These are phyloP conservation scores for Albula goreensis DNA, from an alignment of 2,113 vertebrate species.

Conservation along the genomic window DNA sequence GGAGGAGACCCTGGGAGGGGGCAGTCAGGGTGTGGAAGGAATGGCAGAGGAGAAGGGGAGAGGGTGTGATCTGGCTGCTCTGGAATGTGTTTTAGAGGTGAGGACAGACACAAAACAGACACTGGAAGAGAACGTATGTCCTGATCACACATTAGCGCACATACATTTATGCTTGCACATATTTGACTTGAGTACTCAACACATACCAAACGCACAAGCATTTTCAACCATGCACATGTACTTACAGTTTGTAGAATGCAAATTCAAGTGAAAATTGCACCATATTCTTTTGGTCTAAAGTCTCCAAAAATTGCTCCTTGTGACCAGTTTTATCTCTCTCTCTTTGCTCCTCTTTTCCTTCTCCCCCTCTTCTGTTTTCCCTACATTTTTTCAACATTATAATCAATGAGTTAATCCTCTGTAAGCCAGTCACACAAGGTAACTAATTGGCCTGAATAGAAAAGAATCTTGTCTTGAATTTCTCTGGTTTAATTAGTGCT, in stretches of 20 bases:
- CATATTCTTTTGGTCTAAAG: neutral
- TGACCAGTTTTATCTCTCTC: neutral
- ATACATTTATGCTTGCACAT: neutral
- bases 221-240: neutral
- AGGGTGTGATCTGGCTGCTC: conserved; percentile 27
- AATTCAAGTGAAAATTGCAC: neutral
- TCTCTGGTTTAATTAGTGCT: conserved; percentile 22
- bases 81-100: conserved; percentile 48
- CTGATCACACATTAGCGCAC: conserved; percentile 12
- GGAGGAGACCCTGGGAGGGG: neutral
- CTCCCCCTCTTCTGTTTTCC: conserved; percentile 17
- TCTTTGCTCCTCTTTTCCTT: neutral
- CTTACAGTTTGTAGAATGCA: neutral
- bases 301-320: neutral
- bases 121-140: conserved; percentile 5
- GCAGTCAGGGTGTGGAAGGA: neutral
- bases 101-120: conserved; percentile 37
- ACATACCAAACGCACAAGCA: neutral
- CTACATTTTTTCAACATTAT: conserved; percentile 13
- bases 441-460: conserved; percentile 45
- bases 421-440: conserved; percentile 66
- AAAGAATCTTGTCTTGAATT: conserved; percentile 32
- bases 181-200: neutral
- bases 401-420: conserved; percentile 52
- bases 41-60: neutral